Conservation (phyloP, 2,888 invertebrate genomes). For the Diachrysia chrysitis region DNA sequence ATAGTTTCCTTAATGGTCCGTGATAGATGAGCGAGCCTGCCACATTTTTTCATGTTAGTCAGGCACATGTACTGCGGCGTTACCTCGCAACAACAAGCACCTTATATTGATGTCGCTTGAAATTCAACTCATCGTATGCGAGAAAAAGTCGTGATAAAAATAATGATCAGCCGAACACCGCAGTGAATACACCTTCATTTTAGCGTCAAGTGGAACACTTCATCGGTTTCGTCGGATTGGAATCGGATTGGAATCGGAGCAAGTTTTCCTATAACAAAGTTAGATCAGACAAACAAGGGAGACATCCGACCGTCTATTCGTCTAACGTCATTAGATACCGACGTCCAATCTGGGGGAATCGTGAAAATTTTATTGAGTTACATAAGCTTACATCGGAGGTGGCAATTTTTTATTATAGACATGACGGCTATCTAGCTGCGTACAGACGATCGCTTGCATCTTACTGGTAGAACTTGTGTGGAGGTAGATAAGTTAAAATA, state of each 20-base stretch:
- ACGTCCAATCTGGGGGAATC: conserved; percentile 62
- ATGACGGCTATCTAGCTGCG: background rate
- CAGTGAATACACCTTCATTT: conserved; percentile 30
- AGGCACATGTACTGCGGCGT: background rate
- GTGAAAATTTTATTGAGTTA: conserved; percentile 64
- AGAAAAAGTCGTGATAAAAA: conserved; percentile 45
- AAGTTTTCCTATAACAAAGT: conserved; percentile 75
- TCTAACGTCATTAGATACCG: conserved; percentile 69
- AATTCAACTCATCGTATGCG: conserved; percentile 28
- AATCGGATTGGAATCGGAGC: conserved; percentile 56
- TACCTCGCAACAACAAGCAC: conserved; percentile 3
- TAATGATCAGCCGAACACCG: conserved; percentile 33
- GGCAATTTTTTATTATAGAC: background rate
- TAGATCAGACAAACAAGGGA: conserved; percentile 72
- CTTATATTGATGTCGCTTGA: conserved; percentile 21
- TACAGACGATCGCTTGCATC: background rate
- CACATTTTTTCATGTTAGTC: conserved; percentile 2
- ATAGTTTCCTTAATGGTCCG: conserved; percentile 26
- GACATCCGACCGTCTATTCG: conserved; percentile 65
- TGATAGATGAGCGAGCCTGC: conserved; percentile 34
- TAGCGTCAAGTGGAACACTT: conserved; percentile 41
- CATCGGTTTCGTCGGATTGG: conserved; percentile 58
- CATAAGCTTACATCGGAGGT: conserved; percentile 14
- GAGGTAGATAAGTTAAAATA: background rate
- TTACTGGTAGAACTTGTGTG: background rate